Evolutionary conservation across 2,113 vertebrate genomes (phyloP).

Genomic region (Lepus timidus): DNA sequence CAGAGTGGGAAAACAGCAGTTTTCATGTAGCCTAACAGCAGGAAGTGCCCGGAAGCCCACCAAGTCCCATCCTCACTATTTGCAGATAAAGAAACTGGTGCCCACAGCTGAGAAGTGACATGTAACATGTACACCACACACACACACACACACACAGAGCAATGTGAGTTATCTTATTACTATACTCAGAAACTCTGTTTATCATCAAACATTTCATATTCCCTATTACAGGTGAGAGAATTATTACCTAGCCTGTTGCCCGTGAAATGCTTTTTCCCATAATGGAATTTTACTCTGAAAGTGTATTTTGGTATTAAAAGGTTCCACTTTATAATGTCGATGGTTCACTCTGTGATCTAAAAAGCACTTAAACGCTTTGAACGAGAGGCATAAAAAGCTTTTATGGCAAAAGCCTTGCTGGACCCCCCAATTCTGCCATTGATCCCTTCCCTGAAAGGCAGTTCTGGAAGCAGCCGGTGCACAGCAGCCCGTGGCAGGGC

Average conservation of each 20-base stretch:
- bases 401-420: constrained; percentile 89
- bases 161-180: constrained; percentile 64
- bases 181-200: constrained; percentile 87
- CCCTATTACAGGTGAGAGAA: constrained; percentile 86
- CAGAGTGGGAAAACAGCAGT: background rate
- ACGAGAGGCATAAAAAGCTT: constrained; percentile 90
- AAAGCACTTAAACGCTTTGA: constrained; percentile 91
- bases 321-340: constrained; percentile 90
- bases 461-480: constrained; percentile 84
- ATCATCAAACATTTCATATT: constrained; percentile 90
- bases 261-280: constrained; percentile 86
- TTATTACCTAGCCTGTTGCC: constrained; percentile 88
- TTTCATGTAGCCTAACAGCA: constrained; percentile 40
- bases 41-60: background rate
- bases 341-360: constrained; percentile 91
- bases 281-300: constrained; percentile 90
- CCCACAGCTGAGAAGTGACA: background rate
- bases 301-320: constrained; percentile 91
- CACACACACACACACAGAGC: background rate
- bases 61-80: background rate
- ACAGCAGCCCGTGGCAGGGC: constrained; percentile 79
- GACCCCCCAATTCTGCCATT: constrained; percentile 88
- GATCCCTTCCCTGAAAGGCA: constrained; percentile 87
- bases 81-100: constrained; percentile 6
- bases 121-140: constrained; percentile 5